phyloP scores from a whole-genome alignment of 2,797 vertebrate species.

The Rhinogobio ventralis region DNA sequence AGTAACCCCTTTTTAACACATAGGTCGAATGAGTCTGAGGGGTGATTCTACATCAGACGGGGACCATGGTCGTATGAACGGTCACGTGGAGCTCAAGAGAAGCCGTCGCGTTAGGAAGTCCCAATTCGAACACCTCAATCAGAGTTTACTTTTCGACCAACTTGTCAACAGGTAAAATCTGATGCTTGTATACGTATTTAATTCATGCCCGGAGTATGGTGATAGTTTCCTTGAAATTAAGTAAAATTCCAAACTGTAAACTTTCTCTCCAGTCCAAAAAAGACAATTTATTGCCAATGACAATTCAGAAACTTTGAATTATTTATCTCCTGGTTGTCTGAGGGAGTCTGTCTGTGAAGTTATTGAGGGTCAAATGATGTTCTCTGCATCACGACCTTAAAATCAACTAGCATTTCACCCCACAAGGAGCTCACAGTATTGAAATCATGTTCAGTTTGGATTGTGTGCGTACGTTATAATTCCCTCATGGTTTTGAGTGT shows the following conservation, averaged over 20 bases:
- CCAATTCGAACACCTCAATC: slow-evolving; percentile 97
- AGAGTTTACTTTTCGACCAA: slow-evolving; percentile 98
- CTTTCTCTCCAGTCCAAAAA: not conserved
- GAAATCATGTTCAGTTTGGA: not conserved
- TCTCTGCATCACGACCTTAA: not conserved
- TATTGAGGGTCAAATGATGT: not conserved
- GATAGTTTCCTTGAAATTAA: not conserved
- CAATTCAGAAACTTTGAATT: not conserved
- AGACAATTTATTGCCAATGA: not conserved
- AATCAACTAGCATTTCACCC: not conserved
- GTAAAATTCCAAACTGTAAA: not conserved
- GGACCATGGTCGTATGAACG: slow-evolving; percentile 94
- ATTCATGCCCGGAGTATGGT: not conserved
- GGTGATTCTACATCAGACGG: slow-evolving; percentile 88
- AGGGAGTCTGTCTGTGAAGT: not conserved
- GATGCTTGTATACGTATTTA: not conserved
- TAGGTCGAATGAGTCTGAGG: slow-evolving; percentile 91
- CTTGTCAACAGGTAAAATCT: slow-evolving; percentile 94
- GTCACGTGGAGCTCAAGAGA: slow-evolving; percentile 94
- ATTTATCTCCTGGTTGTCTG: not conserved
- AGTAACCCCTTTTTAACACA: slow-evolving; percentile 40
- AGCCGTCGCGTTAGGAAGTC: slow-evolving; percentile 95
- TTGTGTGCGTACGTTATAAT: not conserved
- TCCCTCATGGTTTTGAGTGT: slow-evolving; percentile 19
- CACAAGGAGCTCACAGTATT: not conserved